phyloP scores from a whole-genome alignment of 1,140 invertebrate genomes.

The Armadillidium nasatum region DNA sequence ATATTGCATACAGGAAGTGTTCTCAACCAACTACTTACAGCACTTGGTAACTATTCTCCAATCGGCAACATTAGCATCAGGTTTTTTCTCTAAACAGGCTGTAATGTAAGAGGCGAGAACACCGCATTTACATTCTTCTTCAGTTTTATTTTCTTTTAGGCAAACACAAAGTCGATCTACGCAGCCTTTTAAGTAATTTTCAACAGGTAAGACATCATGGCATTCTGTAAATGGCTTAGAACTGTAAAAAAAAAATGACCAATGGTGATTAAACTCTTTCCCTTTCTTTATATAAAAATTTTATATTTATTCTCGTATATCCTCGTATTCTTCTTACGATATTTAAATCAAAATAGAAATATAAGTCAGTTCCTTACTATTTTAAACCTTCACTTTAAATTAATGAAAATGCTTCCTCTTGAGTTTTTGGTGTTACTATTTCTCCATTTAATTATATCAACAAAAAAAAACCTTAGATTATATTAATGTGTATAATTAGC shows the following conservation, averaged over 20 bases:
- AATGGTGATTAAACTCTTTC: background rate
- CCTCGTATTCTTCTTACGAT: no score
- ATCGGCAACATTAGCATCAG: constrained; percentile 58
- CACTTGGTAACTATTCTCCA: constrained; percentile 68
- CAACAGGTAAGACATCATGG: constrained; percentile 56
- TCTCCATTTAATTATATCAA: no score
- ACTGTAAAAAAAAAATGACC: constrained; percentile 49
- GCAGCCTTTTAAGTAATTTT: constrained; percentile 65
- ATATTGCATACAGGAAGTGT: background rate
- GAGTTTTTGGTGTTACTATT: no score
- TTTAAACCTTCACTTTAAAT: no score
- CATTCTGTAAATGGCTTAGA: constrained; percentile 61
- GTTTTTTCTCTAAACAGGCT: constrained; percentile 62
- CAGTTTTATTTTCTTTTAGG: constrained; percentile 47
- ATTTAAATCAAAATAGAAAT: no score
- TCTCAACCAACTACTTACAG: constrained; percentile 54
- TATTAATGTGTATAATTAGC: no score
- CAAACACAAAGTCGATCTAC: constrained; percentile 68
- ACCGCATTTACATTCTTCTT: constrained; percentile 62
- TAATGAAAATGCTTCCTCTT: no score
- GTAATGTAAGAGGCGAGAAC: constrained; percentile 64
- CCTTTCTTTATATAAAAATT: no score
- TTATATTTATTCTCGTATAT: no score
- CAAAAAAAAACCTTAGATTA: no score
- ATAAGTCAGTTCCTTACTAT: no score